Evolutionary conservation across 2,113 vertebrate genomes (phyloP), one percentile per base, ranked within the genome.

Genomic region (Ctenomys sociabilis): DNA sequence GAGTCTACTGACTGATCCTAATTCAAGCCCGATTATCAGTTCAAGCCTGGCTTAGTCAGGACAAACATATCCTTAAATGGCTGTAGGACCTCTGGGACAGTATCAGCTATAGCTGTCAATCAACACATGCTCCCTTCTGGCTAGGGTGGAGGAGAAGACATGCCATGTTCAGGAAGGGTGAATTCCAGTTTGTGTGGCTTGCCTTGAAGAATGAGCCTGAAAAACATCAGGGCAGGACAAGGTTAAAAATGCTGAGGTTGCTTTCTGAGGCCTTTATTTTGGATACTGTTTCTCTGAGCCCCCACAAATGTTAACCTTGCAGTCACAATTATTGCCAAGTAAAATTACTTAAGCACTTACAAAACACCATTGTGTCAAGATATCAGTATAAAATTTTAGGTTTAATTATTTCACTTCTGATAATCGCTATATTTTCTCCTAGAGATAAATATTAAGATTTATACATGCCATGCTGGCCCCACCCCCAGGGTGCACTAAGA

Each of bases 331-430:
- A 72, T 21, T 45, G 49, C 57, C 80, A 70, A 85, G 37, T 93
- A 87, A 92, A 96, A 90, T 81, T n/a, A 94, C 59, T 21, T 77
- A 61, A 88, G 30, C 26, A 64, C 13, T 92, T 84, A 97, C 13
- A 84, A 77, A 96, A 91, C 14, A 78, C 32, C 9, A 70, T 59
- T 28, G 21, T 93, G 83, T 66, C 32, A 90, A 72, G 77, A 90
- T 92, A 68, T 88, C 52, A 68, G 64, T 70, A 85, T 94, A 85
- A 95, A 61, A 95, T 59, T 91, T 90, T 90, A 90, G 17, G 28
- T 64, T 95, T 57, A 86, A 45, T 61, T 93, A 89, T 91, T 95
- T 9, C 7, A 84, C 32, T 95, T 95, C 35, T 70, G 13, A 75
- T 93, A 30, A 43, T 0, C 88, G 43, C 45, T 72, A 52, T 63